phyloP scores from a whole-genome alignment of 2,113 vertebrate genomes.

The Macaca mulatta region DNA sequence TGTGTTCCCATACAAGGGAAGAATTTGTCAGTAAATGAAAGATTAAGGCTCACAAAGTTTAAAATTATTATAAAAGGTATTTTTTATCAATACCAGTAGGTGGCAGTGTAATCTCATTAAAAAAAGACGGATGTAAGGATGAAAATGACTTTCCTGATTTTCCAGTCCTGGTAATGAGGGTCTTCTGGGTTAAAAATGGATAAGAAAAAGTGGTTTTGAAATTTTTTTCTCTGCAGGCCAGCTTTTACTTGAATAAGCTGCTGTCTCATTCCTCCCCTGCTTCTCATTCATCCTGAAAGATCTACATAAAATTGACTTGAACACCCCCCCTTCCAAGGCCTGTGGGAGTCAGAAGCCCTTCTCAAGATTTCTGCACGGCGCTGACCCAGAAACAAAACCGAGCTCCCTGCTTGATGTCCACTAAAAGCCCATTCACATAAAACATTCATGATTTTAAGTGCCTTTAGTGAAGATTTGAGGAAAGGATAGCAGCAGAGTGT shows the following conservation, averaged over 20 bases:
- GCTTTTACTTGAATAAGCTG: conserved; percentile 37
- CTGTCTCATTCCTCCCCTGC: not conserved
- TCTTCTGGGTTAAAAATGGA: conserved; percentile 65
- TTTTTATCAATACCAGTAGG: conserved; percentile 60
- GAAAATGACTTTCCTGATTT: conserved; percentile 27
- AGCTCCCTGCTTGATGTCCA: conserved; percentile 56
- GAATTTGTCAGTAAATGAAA: conserved; percentile 18
- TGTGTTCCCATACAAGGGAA: not conserved
- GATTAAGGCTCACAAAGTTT: not conserved
- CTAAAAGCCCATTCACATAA: conserved; percentile 69
- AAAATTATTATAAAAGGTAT: not conserved
- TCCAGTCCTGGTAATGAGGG: conserved; percentile 57
- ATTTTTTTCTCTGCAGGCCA: not conserved
- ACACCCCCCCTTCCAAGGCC: not conserved
- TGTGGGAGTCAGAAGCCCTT: not conserved
- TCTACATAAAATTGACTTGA: not conserved
- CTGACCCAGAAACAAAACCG: conserved; percentile 61
- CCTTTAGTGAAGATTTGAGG: conserved; percentile 48
- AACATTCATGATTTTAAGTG: conserved; percentile 69
- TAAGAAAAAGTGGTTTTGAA: conserved; percentile 55
- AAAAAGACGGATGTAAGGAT: conserved; percentile 3
- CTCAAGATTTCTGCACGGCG: conserved; percentile 36
- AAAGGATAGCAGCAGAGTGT: conserved; percentile 45
- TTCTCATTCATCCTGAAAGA: conserved; percentile 45
- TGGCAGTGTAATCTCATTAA: conserved; percentile 69